These are phyloP conservation scores for Furcifer pardalis DNA, from an alignment of 2,797 vertebrate species.

Conservation along the genomic window DNA sequence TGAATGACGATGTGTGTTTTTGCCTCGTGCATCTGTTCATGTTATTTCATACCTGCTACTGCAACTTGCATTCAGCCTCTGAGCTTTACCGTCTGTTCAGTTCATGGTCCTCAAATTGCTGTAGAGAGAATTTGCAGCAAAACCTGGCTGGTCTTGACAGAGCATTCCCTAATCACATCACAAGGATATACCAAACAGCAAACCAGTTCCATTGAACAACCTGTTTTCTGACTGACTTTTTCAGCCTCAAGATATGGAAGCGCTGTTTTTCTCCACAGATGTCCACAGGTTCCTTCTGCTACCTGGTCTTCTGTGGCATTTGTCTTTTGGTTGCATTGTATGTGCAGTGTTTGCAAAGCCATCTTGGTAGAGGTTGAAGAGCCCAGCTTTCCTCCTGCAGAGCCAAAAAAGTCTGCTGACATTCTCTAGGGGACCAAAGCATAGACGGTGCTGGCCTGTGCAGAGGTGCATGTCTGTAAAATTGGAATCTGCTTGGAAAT, in stretches of 20 bases:
- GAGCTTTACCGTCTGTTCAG: background rate
- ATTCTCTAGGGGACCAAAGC: background rate
- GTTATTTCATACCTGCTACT: background rate
- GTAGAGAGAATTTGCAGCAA: background rate
- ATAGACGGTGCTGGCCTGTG: background rate
- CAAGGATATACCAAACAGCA: background rate
- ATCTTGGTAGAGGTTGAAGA: no score
- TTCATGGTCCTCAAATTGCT: background rate
- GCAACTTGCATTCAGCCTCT: background rate
- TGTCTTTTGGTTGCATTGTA: constrained; percentile 82
- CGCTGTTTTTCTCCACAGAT: constrained; percentile 68
- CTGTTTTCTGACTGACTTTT: background rate
- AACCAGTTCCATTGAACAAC: background rate
- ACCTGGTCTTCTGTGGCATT: constrained; percentile 85
- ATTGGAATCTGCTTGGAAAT: background rate
- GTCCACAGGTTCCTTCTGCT: constrained; percentile 84
- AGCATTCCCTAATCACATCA: background rate
- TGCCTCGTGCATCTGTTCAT: background rate
- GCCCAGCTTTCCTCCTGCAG: background rate
- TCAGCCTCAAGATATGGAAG: background rate
- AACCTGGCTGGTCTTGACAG: background rate
- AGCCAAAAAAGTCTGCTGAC: background rate
- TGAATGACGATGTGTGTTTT: background rate
- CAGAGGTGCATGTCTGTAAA: background rate
- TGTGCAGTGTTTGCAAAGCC: background rate